phyloP scores from a whole-genome alignment of 2,797 vertebrate genomes.

The Amniataba percoides region DNA sequence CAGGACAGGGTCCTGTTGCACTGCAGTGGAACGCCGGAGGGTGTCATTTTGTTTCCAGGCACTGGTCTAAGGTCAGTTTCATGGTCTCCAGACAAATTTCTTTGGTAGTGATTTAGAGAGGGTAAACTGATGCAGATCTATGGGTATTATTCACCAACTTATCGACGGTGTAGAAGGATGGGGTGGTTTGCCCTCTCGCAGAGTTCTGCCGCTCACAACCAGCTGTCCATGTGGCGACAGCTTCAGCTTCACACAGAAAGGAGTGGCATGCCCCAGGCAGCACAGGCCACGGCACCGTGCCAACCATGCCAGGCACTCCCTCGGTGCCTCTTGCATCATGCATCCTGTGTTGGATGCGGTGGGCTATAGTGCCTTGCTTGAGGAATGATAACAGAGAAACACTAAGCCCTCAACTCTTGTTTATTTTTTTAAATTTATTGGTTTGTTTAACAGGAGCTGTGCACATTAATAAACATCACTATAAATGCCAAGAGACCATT shows the following conservation, averaged over 20 bases:
- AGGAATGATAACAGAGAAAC: slow-evolving; percentile 75
- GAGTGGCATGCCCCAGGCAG: slow-evolving; percentile 82
- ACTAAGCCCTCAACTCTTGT: slow-evolving; percentile 14
- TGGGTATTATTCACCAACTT: slow-evolving; percentile 52
- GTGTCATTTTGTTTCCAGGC: slow-evolving; percentile 78
- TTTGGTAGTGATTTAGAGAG: slow-evolving; percentile 65
- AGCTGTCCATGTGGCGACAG: slow-evolving; percentile 89
- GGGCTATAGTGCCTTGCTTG: slow-evolving; percentile 45
- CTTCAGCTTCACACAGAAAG: slow-evolving; percentile 83
- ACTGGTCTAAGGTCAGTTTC: slow-evolving; percentile 70
- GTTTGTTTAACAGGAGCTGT: too few species aligned
- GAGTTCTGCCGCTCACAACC: slow-evolving; percentile 74
- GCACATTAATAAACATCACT: too few species aligned
- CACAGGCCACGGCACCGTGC: slow-evolving; percentile 67
- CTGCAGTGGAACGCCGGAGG: slow-evolving; percentile 64
- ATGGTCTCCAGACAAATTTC: slow-evolving; percentile 64
- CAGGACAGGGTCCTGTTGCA: slow-evolving; percentile 73
- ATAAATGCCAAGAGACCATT: too few species aligned
- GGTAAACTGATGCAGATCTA: slow-evolving; percentile 61
- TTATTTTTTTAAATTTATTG: background rate
- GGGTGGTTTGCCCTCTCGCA: slow-evolving; percentile 46
- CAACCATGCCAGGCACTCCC: slow-evolving; percentile 78
- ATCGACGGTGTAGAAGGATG: slow-evolving; percentile 63
- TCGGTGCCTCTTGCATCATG: slow-evolving; percentile 53
- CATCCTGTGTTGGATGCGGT: slow-evolving; percentile 55